phyloP scores from a whole-genome alignment of 2,797 vertebrate genomes.

The Scyliorhinus canicula region DNA sequence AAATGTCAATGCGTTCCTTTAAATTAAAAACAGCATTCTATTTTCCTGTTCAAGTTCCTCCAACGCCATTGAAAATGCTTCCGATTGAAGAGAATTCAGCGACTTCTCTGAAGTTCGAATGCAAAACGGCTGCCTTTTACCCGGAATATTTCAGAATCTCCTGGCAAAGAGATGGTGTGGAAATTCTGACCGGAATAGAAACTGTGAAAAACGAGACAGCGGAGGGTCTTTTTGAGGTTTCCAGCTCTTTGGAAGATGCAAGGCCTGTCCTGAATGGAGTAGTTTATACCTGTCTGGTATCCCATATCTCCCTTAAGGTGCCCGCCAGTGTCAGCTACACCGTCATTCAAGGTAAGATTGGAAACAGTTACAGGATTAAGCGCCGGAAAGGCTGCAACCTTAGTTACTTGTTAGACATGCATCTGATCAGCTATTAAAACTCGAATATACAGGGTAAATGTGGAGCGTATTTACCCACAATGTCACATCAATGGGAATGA shows the following conservation, averaged over 20 bases:
- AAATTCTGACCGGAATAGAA: background rate
- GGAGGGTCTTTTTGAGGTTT: background rate
- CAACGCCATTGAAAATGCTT: background rate
- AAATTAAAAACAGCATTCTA: background rate
- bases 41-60: background rate
- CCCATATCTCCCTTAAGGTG: background rate
- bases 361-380: background rate
- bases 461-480: background rate
- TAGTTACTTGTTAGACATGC: background rate
- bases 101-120: no score
- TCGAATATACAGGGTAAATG: no score
- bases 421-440: background rate
- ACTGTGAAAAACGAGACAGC: background rate
- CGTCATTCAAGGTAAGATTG: background rate
- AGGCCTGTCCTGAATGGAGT: no score
- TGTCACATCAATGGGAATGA: background rate
- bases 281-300: background rate
- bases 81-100: background rate
- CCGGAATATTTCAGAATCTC: background rate
- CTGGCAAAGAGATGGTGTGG: background rate
- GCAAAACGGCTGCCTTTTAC: constrained; percentile 17
- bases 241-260: background rate
- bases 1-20: background rate
- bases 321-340: background rate
- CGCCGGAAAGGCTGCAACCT: background rate